Base-by-base conservation (phyloP, 2,113 vertebrate genomes). In the Lophura nycthemera region DNA sequence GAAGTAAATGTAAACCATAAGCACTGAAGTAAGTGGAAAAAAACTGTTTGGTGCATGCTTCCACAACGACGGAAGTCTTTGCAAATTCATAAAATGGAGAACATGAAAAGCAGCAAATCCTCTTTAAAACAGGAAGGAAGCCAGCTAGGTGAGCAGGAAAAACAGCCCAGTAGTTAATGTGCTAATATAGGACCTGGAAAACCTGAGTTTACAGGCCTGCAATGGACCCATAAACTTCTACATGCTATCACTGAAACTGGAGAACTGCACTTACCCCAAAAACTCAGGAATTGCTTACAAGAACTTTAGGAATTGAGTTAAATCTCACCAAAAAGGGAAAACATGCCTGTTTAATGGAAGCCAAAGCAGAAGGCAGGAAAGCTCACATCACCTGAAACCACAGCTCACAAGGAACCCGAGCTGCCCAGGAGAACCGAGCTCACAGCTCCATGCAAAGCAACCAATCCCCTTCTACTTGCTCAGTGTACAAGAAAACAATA, bases 391-490 rank as follows among this genome's bases (percentile, higher is more conserved):
- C 66, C 93, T 83, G 74, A 48, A 89, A 63, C 61, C 36, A 63
- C 8, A 15, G 36, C 24, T 38, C 36, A 5, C 24, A 6, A 25
- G 34, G 60, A 38, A 40, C 25, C 61, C 7, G 10, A 64, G 61
- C 25, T 18, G 36, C 61, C 38, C 61, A 5, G 25, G 25, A 19
- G 13, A 38, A 25, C 47, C 1, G 3, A 78, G 83, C 30, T 36
- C 11, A 4, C 13, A 17, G 42, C 3, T 64, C 13, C 2, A 7
- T 3, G 21, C 54, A 63, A 61, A 16, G 14, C 17, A 57, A 6
- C 0, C 0, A 21, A 3, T 3, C 47, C 72, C 42, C 13, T 79
- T 60, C 78, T 79, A 29, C 2, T 4, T 48, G 54, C 19, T 71
- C 54, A 19, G 52, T 3, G 2, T 4, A 1, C 27, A 22, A 34